Evolutionary conservation across 2,888 invertebrate species (phyloP).

Genomic region (Macrosoma leucophasiata): DNA sequence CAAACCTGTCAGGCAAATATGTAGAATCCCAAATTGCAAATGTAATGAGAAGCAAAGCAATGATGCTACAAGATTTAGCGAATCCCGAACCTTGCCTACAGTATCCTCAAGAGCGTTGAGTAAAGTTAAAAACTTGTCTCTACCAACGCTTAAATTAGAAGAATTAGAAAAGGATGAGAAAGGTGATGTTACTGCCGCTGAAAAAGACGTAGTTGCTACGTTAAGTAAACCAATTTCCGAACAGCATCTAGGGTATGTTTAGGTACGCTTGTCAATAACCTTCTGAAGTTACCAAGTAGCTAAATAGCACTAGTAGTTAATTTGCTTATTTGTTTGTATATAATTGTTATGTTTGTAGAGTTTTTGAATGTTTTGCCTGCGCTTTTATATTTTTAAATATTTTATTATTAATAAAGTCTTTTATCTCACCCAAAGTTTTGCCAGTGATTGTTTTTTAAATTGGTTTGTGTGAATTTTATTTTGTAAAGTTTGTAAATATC

Average conservation of each 20-base stretch:
- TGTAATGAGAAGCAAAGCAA: conserved; percentile 45
- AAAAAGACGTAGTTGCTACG: conserved; percentile 42
- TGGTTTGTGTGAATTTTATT: conserved; percentile 23
- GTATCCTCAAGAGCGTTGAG: conserved; percentile 50
- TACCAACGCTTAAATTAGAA: conserved; percentile 63
- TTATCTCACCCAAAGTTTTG: conserved; percentile 23
- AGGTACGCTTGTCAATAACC: conserved; percentile 27
- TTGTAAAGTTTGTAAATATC: conserved; percentile 46
- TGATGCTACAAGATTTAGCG: conserved; percentile 46
- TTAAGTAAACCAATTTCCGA: conserved; percentile 66
- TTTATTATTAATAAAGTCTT: conserved; percentile 13
- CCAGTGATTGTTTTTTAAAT: conserved; percentile 26
- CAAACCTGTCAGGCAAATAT: conserved; percentile 51
- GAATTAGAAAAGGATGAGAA: conserved; percentile 44
- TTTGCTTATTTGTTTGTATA: conserved; percentile 1
- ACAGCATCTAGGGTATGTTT: conserved; percentile 76
- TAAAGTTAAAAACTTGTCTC: conserved; percentile 56
- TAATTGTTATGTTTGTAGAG: neutral
- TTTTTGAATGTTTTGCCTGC: conserved; percentile 25
- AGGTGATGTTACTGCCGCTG: conserved; percentile 44
- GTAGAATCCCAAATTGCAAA: conserved; percentile 65
- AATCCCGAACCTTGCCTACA: conserved; percentile 51
- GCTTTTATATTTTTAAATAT: conserved; percentile 21
- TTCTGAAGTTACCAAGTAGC: conserved; percentile 28
- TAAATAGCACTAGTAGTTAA: conserved; percentile 8